Conservation (phyloP, 2,797 vertebrate species). For the Sciurus carolinensis region DNA sequence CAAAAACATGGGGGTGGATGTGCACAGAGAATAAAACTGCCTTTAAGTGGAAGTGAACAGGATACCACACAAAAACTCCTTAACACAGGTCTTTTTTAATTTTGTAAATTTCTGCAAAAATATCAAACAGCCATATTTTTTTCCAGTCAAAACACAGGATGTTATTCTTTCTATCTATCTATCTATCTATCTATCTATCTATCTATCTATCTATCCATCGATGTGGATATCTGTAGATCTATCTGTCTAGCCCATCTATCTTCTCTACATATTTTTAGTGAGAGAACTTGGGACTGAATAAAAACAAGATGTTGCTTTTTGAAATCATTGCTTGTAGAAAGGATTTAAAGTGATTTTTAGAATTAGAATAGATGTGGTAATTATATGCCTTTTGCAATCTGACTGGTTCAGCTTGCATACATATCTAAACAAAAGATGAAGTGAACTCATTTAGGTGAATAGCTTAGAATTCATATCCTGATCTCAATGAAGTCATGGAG, state of each 20-base stretch:
- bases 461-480: slow-evolving; percentile 62
- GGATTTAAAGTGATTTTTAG: slow-evolving; percentile 61
- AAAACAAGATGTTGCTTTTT: slow-evolving; percentile 29
- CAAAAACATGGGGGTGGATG: not conserved
- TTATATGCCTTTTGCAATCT: slow-evolving; percentile 65
- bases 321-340: slow-evolving; percentile 56
- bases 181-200: too few species aligned
- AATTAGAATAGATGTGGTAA: slow-evolving; percentile 56
- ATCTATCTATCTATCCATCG: not conserved
- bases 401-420: slow-evolving; percentile 62
- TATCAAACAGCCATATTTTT: not conserved
- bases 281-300: not conserved
- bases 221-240: not conserved
- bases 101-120: slow-evolving; percentile 9
- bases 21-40: not conserved
- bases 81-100: not conserved
- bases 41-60: not conserved
- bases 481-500: not conserved
- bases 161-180: too few species aligned
- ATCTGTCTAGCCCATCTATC: not conserved
- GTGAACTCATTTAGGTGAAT: slow-evolving; percentile 68
- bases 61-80: not conserved
- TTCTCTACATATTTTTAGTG: not conserved
- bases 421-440: slow-evolving; percentile 67
- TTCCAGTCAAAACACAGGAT: not conserved